Evolutionary conservation across 2,797 vertebrate species (phyloP), one percentile per base, ranked within the genome.

Genomic region (Enteromius mattozi): DNA sequence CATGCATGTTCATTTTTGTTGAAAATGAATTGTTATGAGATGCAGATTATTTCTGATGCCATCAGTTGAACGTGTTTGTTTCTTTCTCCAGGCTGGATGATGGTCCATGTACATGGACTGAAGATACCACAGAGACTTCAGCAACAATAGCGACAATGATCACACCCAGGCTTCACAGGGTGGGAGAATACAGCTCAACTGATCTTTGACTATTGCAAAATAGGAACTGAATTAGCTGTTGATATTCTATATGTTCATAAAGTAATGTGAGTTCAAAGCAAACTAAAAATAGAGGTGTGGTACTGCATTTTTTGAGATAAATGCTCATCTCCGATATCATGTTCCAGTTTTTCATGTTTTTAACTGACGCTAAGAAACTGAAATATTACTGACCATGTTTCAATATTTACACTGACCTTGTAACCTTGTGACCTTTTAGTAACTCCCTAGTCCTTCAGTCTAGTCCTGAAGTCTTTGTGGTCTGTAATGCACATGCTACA

Each of bases 371-470:
- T 21, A 42, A 14, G 19, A 42, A 19, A 37, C 4, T 47, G 33
- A 37, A 27, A 35, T 33, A 49, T 66, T n/a, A 14, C 6, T 47
- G 40, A 30, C 24, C 40, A 30, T 51, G n/a, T 77, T 33, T 17
- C 16, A 68, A 93, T 93, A 93, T 94, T 94, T 93, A 83, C 27
- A 65, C 80, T 78, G 79, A 88, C 82, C 90, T 59, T 72, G 51
- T 88, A 87, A 90, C 59, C 80, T 86, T 79, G 30, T 89, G 59
- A 86, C 89, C 76, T 85, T 68, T 77, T 16, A 66, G 33, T 30
- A 65, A 51, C 14, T 40, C 16, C 12, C 9, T 24, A 4, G 17
- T 21, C 16, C 49, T 24, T 59, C 24, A n/a, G 65, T 78, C 17
- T 78, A 24, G 21, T 19, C 4, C 40, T 72, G 24, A 81, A 33